Base-by-base conservation (phyloP, 2,888 invertebrate genomes). In the Ophion costatus region DNA sequence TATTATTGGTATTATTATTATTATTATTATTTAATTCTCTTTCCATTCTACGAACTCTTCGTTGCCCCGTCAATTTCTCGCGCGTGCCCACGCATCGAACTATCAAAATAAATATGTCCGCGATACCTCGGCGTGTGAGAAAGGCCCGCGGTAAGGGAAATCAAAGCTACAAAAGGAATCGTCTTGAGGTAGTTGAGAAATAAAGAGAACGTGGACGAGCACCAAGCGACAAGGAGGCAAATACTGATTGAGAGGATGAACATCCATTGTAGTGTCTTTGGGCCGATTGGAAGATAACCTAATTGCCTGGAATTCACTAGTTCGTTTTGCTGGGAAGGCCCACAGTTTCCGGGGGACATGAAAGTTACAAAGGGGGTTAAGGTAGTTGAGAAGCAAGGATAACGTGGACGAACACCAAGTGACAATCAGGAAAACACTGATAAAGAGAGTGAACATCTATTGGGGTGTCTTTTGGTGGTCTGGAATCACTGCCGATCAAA, bases 241-340 rank as follows among this genome's bases (percentile, higher is more conserved):
- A 4, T 17, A 11, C 20, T 24, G 45, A 4, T 51, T 61, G 67
- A 45, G 71, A 82, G 77, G 61, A 51, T 61, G 57, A 73, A 73
- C 63, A 74, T 59, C 77, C 56, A 84, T 78, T 78, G 81, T 69
- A 61, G 61, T 81, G 84, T 84, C 80, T 76, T 22, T n/a, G n/a
- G 20, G 45, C 59, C 78, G 61, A 78, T 69, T 78, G 71, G 70
- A 73, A 64, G 56, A 57, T 64, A 73, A 73, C 57, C 24, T 64
- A 22, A 63, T 10, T 73, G 33, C 80, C 59, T 69, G 9, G 59
- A 69, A 74, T 70, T 75, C 20, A 29, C n/a, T 56, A 66, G 67
- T 56, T 73, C 59, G 38, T 33, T 70, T 70, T 61, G 69, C 69
- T 51, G 5, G 3, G 17, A 17, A 51, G 51, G 5, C 17, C 51